Evolutionary conservation across 1,140 invertebrate genomes (phyloP).

Genomic region (Homalodisca vitripennis): DNA sequence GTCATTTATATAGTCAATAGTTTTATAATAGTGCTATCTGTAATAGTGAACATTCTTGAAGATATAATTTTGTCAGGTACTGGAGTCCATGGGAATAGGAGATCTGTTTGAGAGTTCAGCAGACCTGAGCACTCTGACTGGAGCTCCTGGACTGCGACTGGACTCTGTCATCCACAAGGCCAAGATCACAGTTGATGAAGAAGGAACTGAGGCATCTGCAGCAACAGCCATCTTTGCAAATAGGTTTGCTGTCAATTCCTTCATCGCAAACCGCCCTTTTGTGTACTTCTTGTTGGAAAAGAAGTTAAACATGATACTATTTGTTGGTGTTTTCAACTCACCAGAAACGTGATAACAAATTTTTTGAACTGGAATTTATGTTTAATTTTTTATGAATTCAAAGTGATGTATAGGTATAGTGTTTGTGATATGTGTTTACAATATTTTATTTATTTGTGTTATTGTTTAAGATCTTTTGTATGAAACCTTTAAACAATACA

Average conservation of each 20-base stretch:
- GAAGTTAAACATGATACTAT: slow-evolving; percentile 63
- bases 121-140: slow-evolving; percentile 61
- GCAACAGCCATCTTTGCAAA: slow-evolving; percentile 77
- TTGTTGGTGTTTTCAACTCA: slow-evolving; percentile 68
- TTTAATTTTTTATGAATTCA: too few species aligned
- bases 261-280: slow-evolving; percentile 85
- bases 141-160: slow-evolving; percentile 53
- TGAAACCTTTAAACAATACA: too few species aligned
- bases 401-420: too few species aligned
- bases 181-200: slow-evolving; percentile 76
- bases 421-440: too few species aligned
- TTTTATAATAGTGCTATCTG: too few species aligned
- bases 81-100: slow-evolving; percentile 63
- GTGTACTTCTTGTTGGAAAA: slow-evolving; percentile 79
- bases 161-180: slow-evolving; percentile 74
- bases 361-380: too few species aligned
- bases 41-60: too few species aligned
- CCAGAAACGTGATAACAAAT: slow-evolving; percentile 41
- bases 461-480: too few species aligned
- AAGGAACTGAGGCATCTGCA: slow-evolving; percentile 76
- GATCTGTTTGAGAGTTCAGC: slow-evolving; percentile 60
- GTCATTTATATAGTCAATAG: too few species aligned
- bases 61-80: slow-evolving; percentile 52
- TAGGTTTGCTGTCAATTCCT: slow-evolving; percentile 74
- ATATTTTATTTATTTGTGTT: too few species aligned